Percentiles rank a stretch among this genome's conserved stretches.
These are phyloP conservation scores for Formicarius rufipectus DNA, from an alignment of 2,113 vertebrate genomes.

Conservation along the genomic window DNA sequence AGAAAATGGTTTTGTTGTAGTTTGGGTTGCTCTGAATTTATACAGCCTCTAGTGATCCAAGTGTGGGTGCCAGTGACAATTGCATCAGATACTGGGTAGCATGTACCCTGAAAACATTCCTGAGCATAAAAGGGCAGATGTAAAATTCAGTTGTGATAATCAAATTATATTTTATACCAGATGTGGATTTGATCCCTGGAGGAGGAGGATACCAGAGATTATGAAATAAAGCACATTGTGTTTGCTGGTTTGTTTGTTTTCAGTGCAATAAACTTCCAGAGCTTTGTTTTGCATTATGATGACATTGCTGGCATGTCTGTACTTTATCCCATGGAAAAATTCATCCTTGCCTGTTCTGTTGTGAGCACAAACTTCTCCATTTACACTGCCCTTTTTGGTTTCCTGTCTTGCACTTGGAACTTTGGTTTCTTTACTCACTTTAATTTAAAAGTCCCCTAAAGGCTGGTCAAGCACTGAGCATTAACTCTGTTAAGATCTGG, in stretches of 20 bases:
- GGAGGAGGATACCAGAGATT: neutral
- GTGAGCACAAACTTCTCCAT: neutral
- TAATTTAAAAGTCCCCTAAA: neutral
- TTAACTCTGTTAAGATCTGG: neutral
- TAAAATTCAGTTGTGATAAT: neutral
- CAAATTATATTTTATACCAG: neutral
- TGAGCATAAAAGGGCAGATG: neutral
- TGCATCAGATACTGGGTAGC: neutral
- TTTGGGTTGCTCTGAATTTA: neutral
- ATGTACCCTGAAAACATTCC: neutral
- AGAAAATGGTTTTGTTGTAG: neutral
- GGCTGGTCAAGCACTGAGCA: neutral
- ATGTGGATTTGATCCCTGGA: slow-evolving; percentile 13
- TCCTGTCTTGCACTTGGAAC: neutral
- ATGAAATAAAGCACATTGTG: neutral
- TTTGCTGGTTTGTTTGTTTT: slow-evolving; percentile 24
- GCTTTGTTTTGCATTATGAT: slow-evolving; percentile 25
- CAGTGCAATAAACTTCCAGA: neutral
- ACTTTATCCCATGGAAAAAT: neutral
- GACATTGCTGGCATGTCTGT: neutral
- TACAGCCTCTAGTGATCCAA: neutral
- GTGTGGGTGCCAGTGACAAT: neutral
- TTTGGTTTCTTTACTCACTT: neutral
- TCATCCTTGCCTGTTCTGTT: neutral
- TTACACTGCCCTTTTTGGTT: neutral